Evolutionary conservation across 92 coral and sea anemone genomes (phyloP).

Genomic region (Parazoanthus swiftii): DNA sequence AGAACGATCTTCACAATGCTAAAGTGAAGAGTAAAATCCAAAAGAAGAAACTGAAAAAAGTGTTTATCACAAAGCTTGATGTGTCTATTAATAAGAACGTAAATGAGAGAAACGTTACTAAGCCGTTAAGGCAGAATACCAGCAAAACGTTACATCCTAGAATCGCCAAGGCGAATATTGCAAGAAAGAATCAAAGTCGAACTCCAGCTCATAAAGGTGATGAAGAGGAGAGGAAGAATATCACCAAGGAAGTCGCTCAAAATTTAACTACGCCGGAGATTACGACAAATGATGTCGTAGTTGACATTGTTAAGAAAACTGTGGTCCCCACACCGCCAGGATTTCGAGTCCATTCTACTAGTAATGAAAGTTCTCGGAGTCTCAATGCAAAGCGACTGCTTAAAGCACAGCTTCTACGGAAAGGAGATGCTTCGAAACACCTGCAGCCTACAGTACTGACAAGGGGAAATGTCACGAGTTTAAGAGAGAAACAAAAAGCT

Average conservation of each 20-base stretch:
- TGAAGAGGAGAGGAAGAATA: background rate
- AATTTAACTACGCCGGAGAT: background rate
- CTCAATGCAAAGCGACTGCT: background rate
- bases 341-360: background rate
- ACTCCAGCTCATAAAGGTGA: background rate
- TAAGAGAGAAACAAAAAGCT: background rate
- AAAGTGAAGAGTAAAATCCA: background rate
- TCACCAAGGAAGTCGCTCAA: background rate
- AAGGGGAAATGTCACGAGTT: background rate
- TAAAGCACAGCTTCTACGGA: background rate
- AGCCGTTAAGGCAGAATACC: background rate
- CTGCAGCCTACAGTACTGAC: background rate
- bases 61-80: background rate
- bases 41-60: background rate
- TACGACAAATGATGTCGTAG: constrained; percentile 13
- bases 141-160: background rate
- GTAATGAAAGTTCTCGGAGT: background rate
- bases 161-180: background rate
- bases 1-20: background rate
- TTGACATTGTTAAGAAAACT: constrained; percentile 28
- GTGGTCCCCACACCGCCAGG: constrained; percentile 20
- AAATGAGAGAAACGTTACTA: background rate
- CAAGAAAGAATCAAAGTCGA: background rate
- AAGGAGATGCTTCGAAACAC: background rate
- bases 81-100: background rate